Evolutionary conservation across 2,797 vertebrate species (phyloP), one percentile per base, ranked within the genome.

Genomic region (Neosalanx taihuensis): DNA sequence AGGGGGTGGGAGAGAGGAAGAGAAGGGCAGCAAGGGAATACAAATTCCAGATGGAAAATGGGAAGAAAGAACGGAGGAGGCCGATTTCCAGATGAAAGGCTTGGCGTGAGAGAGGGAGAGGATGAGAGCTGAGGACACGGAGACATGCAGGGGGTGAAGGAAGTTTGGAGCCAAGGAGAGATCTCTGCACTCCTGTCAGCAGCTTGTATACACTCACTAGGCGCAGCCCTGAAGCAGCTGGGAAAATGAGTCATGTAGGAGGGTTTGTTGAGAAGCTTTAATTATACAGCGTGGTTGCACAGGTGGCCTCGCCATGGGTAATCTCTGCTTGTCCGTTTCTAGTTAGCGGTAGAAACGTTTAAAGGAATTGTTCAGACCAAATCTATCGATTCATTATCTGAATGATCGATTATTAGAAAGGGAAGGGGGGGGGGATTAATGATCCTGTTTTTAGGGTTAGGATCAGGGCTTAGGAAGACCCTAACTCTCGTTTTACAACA

Each of bases 251-350:
- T 88, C 84, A 84, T 67, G 67, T 83, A 72, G 69, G 74, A 71
- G 75, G 82, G 67, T 79, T 75, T 53, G 76, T 74, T 82, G 82
- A 82, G 74, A 74, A 71, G 72, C 72, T 90, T 86, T 91, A 90
- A 89, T 91, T 88, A 89, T 78, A 84, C 83, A 65, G 84, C 18
- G 75, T 64, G 70, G 74, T 68, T 68, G 86, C 87, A 86, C 90
- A 91, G 91, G 91, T 91, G 90, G 90, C 85, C 46, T 65, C 87
- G 82, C 85, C 76, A 73, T 83, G 86, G 87, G 91, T 84, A 74
- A 84, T 79, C 85, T 80, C 76, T 33, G 70, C 84, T 72, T 70
- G 81, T 83, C 63, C 76, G 72, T 76, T 76, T 80, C 84, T 83
- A 79, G 41, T 46, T 46, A 46, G 13, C 41, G 13, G 3, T 46